These are phyloP conservation scores for Hylaeus anthracinus DNA, from an alignment of 1,140 invertebrate genomes.

Conservation along the genomic window DNA sequence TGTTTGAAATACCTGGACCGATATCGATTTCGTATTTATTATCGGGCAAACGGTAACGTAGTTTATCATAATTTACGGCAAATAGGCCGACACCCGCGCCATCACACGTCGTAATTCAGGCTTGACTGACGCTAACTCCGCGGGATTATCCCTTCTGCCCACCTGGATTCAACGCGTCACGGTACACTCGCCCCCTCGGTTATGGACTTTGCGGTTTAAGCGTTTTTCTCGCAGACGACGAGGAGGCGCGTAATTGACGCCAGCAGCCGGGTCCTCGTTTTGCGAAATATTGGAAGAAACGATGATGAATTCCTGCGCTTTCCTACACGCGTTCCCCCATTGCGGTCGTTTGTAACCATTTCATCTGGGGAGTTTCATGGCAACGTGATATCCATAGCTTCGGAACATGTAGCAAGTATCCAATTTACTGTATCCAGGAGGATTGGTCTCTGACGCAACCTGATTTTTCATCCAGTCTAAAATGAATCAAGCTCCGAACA, in stretches of 20 bases:
- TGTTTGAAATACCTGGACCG: conserved; percentile 35
- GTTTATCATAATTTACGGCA: conserved; percentile 72
- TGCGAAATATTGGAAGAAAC: conserved; percentile 13
- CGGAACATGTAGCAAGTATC: too few relatives aligned
- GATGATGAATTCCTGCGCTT: conserved; percentile 10
- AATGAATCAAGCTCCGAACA: too few relatives aligned
- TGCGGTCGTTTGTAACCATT: conserved; percentile 3
- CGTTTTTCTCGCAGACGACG: not conserved
- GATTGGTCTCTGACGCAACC: too few relatives aligned
- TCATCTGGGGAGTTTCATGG: not conserved
- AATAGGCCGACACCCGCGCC: conserved; percentile 57
- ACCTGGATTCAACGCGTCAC: conserved; percentile 54
- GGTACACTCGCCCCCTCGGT: conserved; percentile 19
- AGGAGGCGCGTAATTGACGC: conserved; percentile 24
- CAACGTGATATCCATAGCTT: not conserved
- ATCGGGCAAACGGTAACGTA: conserved; percentile 55
- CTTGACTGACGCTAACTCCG: conserved; percentile 72
- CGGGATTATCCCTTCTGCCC: conserved; percentile 67
- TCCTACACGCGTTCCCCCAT: not conserved
- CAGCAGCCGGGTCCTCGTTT: not conserved
- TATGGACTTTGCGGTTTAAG: conserved; percentile 53
- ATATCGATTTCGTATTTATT: conserved; percentile 69
- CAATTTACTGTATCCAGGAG: too few relatives aligned
- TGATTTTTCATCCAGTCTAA: too few relatives aligned
- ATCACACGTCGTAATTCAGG: conserved; percentile 68